These are phyloP conservation scores for Aphaenogaster floridana DNA, from an alignment of 1,140 invertebrate species.

Conservation along the genomic window DNA sequence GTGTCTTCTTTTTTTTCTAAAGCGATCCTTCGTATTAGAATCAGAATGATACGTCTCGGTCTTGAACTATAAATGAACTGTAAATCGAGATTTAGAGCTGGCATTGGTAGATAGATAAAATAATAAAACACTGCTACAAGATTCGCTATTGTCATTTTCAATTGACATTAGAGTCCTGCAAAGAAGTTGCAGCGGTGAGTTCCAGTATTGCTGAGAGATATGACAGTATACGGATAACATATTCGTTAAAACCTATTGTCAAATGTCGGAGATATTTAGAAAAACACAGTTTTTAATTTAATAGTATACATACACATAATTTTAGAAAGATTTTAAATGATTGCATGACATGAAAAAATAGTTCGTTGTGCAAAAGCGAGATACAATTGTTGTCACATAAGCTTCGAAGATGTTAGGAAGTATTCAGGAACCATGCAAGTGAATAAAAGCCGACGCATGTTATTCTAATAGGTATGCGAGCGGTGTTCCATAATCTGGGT, in stretches of 20 bases:
- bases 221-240: not conserved
- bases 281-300: not conserved
- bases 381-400: not conserved
- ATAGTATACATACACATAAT: not conserved
- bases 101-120: conserved; percentile 19
- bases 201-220: not conserved
- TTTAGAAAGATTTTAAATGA: not conserved
- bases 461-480: conserved; percentile 65
- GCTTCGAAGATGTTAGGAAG: not conserved
- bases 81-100: conserved; percentile 49
- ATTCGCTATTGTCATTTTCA: conserved; percentile 32
- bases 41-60: not conserved
- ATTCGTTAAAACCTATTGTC: not conserved
- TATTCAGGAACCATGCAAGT: not conserved
- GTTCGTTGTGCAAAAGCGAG: not conserved
- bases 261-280: not conserved
- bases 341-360: not conserved
- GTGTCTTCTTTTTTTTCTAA: not conserved
- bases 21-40: not conserved
- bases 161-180: conserved; percentile 17
- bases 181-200: conserved; percentile 39
- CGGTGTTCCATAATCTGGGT: conserved; percentile 58
- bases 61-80: conserved; percentile 17
- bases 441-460: conserved; percentile 12
- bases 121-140: conserved; percentile 51